Conservation (phyloP, 2,888 invertebrate species). For the Asteroscopus sphinx region DNA sequence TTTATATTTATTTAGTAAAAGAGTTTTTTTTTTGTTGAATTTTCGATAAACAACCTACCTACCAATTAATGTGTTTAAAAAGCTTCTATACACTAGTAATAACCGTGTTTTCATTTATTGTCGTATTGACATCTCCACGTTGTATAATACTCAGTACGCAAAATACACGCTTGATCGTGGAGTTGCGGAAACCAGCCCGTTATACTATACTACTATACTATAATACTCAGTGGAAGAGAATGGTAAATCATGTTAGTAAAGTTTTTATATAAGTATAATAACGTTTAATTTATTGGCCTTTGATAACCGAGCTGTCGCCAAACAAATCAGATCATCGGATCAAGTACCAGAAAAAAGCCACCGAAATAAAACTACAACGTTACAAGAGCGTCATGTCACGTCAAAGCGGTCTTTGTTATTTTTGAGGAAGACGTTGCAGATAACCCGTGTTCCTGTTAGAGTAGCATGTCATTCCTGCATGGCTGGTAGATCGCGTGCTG, state of each 20-base stretch:
- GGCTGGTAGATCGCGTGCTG: conserved; percentile 79
- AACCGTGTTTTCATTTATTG: too few relatives aligned
- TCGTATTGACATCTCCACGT: too few relatives aligned
- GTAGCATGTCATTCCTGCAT: conserved; percentile 75
- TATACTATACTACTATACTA: too few relatives aligned
- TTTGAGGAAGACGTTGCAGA: conserved; percentile 66
- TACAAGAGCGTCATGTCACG: conserved; percentile 47
- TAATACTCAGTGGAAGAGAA: conserved; percentile 10
- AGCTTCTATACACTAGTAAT: too few relatives aligned
- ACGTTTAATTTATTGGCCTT: neutral
- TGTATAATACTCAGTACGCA: too few relatives aligned
- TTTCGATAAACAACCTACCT: too few relatives aligned
- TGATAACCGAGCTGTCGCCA: conserved; percentile 22
- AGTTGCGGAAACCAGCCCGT: too few relatives aligned
- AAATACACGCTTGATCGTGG: too few relatives aligned
- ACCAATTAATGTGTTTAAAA: too few relatives aligned
- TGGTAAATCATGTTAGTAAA: conserved; percentile 11
- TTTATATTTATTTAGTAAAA: too few relatives aligned
- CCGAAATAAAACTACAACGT: conserved; percentile 34
- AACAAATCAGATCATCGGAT: conserved; percentile 33
- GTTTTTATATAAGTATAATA: neutral
- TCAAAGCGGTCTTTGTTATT: conserved; percentile 59
- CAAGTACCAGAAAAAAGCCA: conserved; percentile 38
- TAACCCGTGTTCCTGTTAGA: conserved; percentile 59
- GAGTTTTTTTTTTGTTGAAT: too few relatives aligned